Evolutionary conservation across 1,140 invertebrate species (phyloP).

Genomic region (Anastatus disparis): DNA sequence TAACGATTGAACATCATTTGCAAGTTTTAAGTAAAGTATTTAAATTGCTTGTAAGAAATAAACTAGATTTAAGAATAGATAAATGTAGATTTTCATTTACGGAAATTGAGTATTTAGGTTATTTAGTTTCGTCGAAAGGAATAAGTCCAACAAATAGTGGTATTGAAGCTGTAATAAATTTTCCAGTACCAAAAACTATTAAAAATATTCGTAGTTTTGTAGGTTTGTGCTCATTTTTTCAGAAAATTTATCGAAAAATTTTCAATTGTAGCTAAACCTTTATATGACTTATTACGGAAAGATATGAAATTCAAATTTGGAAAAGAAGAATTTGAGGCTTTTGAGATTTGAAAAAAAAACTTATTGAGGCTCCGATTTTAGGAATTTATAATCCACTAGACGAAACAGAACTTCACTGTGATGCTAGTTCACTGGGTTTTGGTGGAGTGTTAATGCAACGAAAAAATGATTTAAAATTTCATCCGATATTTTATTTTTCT

Average conservation of each 20-base stretch:
- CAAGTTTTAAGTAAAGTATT: background rate
- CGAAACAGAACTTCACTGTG: slow-evolving; percentile 44
- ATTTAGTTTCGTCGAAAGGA: background rate
- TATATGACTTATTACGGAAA: slow-evolving; percentile 41
- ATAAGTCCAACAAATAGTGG: background rate
- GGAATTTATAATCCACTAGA: slow-evolving; percentile 33
- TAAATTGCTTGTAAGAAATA: background rate
- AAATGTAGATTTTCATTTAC: background rate
- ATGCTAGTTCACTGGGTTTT: background rate
- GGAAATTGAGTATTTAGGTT: background rate
- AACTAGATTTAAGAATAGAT: background rate
- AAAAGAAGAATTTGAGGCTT: slow-evolving; percentile 20
- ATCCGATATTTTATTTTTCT: background rate
- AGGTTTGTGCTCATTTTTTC: slow-evolving; percentile 29
- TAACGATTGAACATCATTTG: background rate
- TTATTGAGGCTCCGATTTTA: slow-evolving; percentile 28
- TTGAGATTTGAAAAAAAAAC: slow-evolving; percentile 10
- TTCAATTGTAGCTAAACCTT: slow-evolving; percentile 46
- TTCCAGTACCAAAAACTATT: background rate
- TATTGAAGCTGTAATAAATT: background rate
- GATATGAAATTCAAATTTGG: slow-evolving; percentile 42
- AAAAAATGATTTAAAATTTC: background rate
- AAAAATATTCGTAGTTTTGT: slow-evolving; percentile 21
- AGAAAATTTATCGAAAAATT: slow-evolving; percentile 20
- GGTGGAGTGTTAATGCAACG: background rate